Percentiles rank a stretch among this genome's conserved stretches.
These are phyloP conservation scores for Garra rufa DNA, from an alignment of 2,113 vertebrate species.

Conservation along the genomic window DNA sequence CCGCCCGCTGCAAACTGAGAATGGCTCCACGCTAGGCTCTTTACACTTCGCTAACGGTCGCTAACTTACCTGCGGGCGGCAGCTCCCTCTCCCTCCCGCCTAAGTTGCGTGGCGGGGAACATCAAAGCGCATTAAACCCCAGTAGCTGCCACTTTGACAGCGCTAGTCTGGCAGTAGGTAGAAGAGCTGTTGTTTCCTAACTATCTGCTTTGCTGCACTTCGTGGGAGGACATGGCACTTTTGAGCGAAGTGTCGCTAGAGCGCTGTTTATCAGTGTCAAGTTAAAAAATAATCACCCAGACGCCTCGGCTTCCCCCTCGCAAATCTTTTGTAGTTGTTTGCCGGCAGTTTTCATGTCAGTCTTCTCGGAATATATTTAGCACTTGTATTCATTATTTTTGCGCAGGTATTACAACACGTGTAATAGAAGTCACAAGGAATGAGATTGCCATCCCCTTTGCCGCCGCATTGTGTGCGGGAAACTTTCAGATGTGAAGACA, in stretches of 20 bases:
- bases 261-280: conserved; percentile 53
- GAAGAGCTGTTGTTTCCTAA: conserved; percentile 50
- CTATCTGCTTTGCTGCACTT: conserved; percentile 50
- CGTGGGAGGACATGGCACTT: conserved; percentile 57
- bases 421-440: conserved; percentile 42
- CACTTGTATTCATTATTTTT: conserved; percentile 49
- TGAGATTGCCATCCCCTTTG: conserved; percentile 33
- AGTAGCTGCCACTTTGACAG: conserved; percentile 51
- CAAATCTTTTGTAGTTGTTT: conserved; percentile 47
- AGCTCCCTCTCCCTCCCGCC: conserved; percentile 1
- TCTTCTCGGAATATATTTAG: conserved; percentile 48
- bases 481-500: conserved; percentile 39
- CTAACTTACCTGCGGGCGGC: conserved; percentile 49
- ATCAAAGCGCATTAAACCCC: conserved; percentile 49
- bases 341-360: conserved; percentile 47
- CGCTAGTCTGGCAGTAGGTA: conserved; percentile 38
- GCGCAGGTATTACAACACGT: conserved; percentile 25
- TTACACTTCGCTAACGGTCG: conserved; percentile 29
- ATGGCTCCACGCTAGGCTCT: conserved; percentile 15
- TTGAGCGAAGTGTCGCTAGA: conserved; percentile 42
- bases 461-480: conserved; percentile 32
- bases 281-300: conserved; percentile 48
- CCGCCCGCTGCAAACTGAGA: conserved; percentile 7
- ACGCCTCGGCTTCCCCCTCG: conserved; percentile 29
- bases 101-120: conserved; percentile 27